Base-by-base conservation (phyloP, 2,888 invertebrate genomes). In the Acrocyrtus sp. region DNA sequence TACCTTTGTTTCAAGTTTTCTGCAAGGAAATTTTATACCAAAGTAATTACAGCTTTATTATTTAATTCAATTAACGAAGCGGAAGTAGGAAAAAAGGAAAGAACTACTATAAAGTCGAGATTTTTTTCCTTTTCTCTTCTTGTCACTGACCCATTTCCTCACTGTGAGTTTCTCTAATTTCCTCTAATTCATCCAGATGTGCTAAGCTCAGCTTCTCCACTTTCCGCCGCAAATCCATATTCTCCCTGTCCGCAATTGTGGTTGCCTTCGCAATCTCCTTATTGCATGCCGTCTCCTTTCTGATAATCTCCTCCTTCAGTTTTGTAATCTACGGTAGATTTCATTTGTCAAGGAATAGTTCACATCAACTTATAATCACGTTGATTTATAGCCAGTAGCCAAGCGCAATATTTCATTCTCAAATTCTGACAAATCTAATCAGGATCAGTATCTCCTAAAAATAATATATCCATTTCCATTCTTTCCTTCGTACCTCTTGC, bases 201-300 rank as follows among this genome's bases (percentile, higher is more conserved):
- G 87, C 87, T 84, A 91, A 90, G 82, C 92, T 92, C 66, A 92
- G 88, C 84, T 91, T 91, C 82, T 90, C 89, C 83, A 92, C 86
- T 66, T 91, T 87, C 80, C 89, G 86, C 53, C 92, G 85, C 58
- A 92, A 86, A 82, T 92, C 92, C 82, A 91, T 85, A 53, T 90
- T 86, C 82, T 91, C 90, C 84, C 89, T 87, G 83, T 91, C 92
- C 0, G 91, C 89, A 76, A 88, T 88, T 70, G 90, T 88, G 83
- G 89, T 88, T 0, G 88, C 87, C 54, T 87, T 87, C 0, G 88
- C 86, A 53, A 91, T 84, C 63, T 89, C 90, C 51, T 83, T 83
- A 47, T 84, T 84, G 76, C 85, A 85, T 70, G 83, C 82, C 0
- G 87, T 85, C 74, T 92, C 91, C 81, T 90, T 91, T 51, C 87